phyloP scores from a whole-genome alignment of 2,888 invertebrate genomes.

The Lasius fuliginosus region DNA sequence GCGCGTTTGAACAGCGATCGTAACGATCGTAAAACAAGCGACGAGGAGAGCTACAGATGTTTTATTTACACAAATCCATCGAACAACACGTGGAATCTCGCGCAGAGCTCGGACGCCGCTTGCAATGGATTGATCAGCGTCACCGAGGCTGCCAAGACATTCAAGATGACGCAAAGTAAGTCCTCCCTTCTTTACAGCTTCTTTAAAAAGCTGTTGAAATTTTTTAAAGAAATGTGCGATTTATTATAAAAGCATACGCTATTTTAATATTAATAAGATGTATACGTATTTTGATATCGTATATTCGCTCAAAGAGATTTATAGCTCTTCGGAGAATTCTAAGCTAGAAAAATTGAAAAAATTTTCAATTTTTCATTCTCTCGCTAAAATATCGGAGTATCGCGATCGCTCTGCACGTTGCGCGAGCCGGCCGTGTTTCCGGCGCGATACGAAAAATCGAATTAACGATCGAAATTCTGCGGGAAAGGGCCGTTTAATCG shows the following conservation, averaged over 20 bases:
- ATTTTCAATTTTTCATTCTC: background rate
- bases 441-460: conserved; percentile 4
- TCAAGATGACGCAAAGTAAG: conserved; percentile 87
- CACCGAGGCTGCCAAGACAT: conserved; percentile 92
- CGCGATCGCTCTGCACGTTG: background rate
- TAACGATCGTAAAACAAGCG: conserved; percentile 90
- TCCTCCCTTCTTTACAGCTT: conserved; percentile 26
- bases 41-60: conserved; percentile 94
- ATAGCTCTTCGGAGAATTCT: background rate
- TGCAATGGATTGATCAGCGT: conserved; percentile 92
- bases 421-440: background rate
- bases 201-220: background rate
- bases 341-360: background rate
- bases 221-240: background rate
- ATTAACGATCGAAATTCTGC: conserved; percentile 37
- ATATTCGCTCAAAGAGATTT: background rate
- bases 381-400: background rate
- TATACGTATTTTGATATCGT: background rate
- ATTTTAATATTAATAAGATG: background rate
- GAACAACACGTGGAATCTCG: conserved; percentile 89
- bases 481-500: conserved; percentile 24
- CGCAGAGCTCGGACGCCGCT: conserved; percentile 93
- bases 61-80: conserved; percentile 93
- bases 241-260: background rate
- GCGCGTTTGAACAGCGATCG: conserved; percentile 94